Base-by-base conservation (phyloP, 2,797 vertebrate genomes). In the Propithecus perrieri region DNA sequence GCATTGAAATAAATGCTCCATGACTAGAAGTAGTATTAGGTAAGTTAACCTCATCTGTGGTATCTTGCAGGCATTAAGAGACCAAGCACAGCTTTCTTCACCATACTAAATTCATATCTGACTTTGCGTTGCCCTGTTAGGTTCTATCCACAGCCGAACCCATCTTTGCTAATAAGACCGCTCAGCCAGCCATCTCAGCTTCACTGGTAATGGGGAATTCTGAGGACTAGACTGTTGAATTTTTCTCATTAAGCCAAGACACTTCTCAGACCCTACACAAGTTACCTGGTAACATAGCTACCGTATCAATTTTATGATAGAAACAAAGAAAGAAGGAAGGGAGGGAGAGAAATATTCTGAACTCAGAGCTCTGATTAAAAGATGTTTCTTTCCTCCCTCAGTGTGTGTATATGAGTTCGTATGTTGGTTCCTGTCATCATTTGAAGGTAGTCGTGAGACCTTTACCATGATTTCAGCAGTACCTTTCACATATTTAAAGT, bases 401-500 rank as follows among this genome's bases (percentile, higher is more conserved):
- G 24, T 69, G 5, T 35, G 6, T 80, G 15, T 83, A 13, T 61
- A 41, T 33, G 24, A 61, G 46, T 33, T 17, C 22, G 2, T 14
- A 13, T 7, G 1, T 6, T 93, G 24, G 22, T 41, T n/a, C 9
- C 65, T 91, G 12, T 38, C 43, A 0, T 76, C 4, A 24, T 78
- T 79, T 85, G 78, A 83, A 85, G 55, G 46, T 74, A 38, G 33
- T 24, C 46, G 30, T 80, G 28, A 87, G 61, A 28, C 0, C 11
- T 15, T 75, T 50, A 48, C 61, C 35, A 35, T 43, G 35, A 67
- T 87, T 79, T 89, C 50, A 79, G 81, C 28, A 85, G 13, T 87
- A 18, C 15, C 20, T 89, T 75, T 63, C n/a, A 84, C n/a, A n/a
- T 79, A 43, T 89, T 96, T 97, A 92, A 85, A 85, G 75, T 61